Conservation (phyloP, 1,140 invertebrate species). For the Stegodyphus dumicola region DNA sequence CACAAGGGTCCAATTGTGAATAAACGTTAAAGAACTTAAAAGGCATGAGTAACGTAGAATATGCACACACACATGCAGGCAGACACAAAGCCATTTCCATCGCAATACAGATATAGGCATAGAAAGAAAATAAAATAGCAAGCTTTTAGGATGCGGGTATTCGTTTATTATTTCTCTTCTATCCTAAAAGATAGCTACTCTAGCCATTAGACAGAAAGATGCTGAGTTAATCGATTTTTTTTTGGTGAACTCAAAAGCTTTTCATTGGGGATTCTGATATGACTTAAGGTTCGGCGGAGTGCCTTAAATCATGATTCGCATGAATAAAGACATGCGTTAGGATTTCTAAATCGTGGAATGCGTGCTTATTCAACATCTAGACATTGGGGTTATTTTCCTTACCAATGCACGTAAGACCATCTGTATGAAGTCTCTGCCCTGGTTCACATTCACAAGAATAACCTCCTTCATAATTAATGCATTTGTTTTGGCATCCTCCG, state of each 20-base stretch:
- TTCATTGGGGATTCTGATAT: background rate
- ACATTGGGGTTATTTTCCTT: background rate
- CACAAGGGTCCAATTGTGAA: constrained; percentile 16
- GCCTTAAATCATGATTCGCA: too few relatives aligned
- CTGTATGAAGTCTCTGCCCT: constrained; percentile 55
- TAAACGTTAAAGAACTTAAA: constrained; percentile 20
- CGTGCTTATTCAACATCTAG: too few relatives aligned
- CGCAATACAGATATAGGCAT: background rate
- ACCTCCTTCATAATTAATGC: constrained; percentile 55
- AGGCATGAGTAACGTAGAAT: constrained; percentile 16
- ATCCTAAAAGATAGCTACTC: background rate
- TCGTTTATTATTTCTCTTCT: background rate
- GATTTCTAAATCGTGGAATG: too few relatives aligned
- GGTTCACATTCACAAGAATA: constrained; percentile 58
- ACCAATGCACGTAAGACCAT: constrained; percentile 57
- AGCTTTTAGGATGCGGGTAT: background rate
- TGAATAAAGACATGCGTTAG: too few relatives aligned
- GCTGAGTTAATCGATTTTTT: background rate
- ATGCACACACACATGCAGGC: background rate
- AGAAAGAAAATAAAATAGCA: background rate
- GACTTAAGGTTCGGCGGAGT: background rate
- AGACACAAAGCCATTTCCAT: background rate
- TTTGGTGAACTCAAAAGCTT: background rate
- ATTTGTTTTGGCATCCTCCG: constrained; percentile 58
- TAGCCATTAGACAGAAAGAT: background rate